Base-by-base conservation (phyloP, 2,113 vertebrate genomes). In the Lagenorhynchus albirostris region DNA sequence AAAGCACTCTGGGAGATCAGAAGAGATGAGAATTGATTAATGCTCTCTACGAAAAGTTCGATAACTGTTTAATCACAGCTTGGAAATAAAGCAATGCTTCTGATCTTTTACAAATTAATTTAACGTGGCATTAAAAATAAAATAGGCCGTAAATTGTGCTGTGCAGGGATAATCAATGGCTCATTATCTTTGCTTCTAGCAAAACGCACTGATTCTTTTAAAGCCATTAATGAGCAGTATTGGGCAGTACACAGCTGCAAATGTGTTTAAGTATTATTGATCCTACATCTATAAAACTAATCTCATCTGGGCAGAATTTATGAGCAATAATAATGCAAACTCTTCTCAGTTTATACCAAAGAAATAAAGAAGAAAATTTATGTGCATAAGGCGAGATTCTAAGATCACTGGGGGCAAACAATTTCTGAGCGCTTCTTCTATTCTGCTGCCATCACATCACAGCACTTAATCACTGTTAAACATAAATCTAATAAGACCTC, bases 51-150 rank as follows among this genome's bases (percentile, higher is more conserved):
- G 93, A 84, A 29, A 70, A 81, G 33, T 96, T 97, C 95, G 97
- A 71, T 91, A 96, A 95, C 50, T 89, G 29, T 97, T 98, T 97
- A 97, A 97, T 98, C 65, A 95, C 33, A 82, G 80, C 70, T 98
- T 71, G 50, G 89, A 98, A 87, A 94, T 96, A 68, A 68, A 96
- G 68, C 29, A 91, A 89, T 74, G 20, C 81, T 97, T 98, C 76
- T 96, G 95, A 95, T 98, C 96, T 98, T 98, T 86, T 94, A 97
- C 84, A 98, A 96, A 97, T 96, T 97, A 96, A 84, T 96, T 97
- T 97, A 65, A 97, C 60, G 12, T 91, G 96, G 94, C 97, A 98
- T 96, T 95, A 91, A 95, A 97, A 98, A 93, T 44, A 94, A 98
- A 97, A 92, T 44, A 60, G 90, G 77, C 79, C 3, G 6, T 91